Conservation (phyloP, 2,888 invertebrate species). For the Volucella inflata region DNA sequence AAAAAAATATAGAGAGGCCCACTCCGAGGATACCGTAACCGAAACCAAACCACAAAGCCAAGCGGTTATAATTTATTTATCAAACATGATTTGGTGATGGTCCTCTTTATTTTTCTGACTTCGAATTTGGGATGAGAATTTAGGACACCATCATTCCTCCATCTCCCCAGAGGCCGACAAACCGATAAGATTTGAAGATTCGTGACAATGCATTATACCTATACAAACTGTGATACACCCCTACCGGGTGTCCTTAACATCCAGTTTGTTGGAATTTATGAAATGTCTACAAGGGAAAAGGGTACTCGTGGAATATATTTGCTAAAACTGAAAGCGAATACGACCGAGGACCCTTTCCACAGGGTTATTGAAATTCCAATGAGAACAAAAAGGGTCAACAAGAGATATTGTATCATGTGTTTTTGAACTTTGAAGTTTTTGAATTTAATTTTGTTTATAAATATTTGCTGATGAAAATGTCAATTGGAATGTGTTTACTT, state of each 20-base stretch:
- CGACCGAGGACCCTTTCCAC: neutral
- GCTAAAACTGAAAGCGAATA: neutral
- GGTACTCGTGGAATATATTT: conserved; percentile 36
- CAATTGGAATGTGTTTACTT: conserved; percentile 29
- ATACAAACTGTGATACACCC: conserved; percentile 9
- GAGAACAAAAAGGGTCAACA: conserved; percentile 20
- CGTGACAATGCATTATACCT: conserved; percentile 26
- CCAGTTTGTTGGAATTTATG: conserved; percentile 35
- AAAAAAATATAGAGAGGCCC: neutral
- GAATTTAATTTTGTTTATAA: conserved; percentile 23
- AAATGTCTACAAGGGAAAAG: conserved; percentile 12
- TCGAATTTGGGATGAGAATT: neutral
- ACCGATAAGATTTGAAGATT: neutral
- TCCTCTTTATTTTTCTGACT: conserved; percentile 10
- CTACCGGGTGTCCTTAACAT: conserved; percentile 15
- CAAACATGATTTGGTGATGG: conserved; percentile 60
- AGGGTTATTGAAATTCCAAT: neutral
- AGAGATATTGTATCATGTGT: conserved; percentile 27
- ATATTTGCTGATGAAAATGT: conserved; percentile 11
- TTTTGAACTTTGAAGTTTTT: conserved; percentile 21
- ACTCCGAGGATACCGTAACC: too few species aligned
- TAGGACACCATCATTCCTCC: neutral
- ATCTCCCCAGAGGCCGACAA: too few species aligned
- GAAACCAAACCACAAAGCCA: too few species aligned
- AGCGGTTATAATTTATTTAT: conserved; percentile 49